phyloP scores from a whole-genome alignment of 2,888 invertebrate species.

The Boloria selene region DNA sequence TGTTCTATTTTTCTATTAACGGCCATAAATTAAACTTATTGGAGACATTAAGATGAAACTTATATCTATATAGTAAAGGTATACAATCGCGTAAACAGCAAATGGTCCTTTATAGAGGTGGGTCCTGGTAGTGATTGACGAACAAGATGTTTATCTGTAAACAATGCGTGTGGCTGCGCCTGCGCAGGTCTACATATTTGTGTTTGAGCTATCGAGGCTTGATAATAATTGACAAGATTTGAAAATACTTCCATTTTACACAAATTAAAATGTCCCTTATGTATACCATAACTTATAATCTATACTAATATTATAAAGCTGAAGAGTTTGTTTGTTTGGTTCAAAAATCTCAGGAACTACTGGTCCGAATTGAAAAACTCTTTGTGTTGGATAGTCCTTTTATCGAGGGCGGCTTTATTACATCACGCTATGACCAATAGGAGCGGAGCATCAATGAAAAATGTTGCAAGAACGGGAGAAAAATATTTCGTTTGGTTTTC shows the following conservation, averaged over 20 bases:
- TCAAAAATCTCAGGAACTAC: too few relatives aligned
- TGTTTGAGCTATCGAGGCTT: conserved; percentile 58
- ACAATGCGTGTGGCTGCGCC: conserved; percentile 73
- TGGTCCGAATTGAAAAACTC: too few relatives aligned
- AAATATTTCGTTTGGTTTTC: too few relatives aligned
- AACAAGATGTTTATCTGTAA: conserved; percentile 70
- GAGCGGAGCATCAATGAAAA: too few relatives aligned
- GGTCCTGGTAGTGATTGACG: conserved; percentile 60
- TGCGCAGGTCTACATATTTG: conserved; percentile 48
- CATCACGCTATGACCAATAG: too few relatives aligned
- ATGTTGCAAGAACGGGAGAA: too few relatives aligned
- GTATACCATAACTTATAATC: too few relatives aligned
- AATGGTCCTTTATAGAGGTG: conserved; percentile 34
- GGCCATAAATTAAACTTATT: conserved; percentile 48
- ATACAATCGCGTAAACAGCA: conserved; percentile 26
- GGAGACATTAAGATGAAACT: conserved; percentile 22
- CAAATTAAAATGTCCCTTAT: not conserved
- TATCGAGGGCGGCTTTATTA: too few relatives aligned
- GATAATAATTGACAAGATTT: conserved; percentile 49
- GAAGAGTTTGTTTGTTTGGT: too few relatives aligned
- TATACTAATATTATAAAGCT: too few relatives aligned
- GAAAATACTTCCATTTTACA: conserved; percentile 20
- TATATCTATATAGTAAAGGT: conserved; percentile 3
- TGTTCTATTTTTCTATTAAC: conserved; percentile 56
- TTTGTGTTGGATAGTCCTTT: too few relatives aligned